Base-by-base conservation (phyloP, 2,797 vertebrate species). In the Esox lucius region DNA sequence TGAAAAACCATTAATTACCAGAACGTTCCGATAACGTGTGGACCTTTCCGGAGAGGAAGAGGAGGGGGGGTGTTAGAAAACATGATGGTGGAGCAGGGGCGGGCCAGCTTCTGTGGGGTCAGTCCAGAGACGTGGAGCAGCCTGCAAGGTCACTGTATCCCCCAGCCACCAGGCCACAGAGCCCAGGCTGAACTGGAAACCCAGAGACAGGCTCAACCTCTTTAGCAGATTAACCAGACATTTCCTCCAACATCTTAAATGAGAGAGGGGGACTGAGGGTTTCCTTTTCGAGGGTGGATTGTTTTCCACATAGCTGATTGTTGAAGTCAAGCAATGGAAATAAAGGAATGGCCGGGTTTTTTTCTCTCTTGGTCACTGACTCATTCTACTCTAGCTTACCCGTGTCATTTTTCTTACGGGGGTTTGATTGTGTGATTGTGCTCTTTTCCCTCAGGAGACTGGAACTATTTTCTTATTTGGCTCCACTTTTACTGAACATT, bases 401-500 rank as follows among this genome's bases (percentile, higher is more conserved):
- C n/a, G 59, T 62, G 59, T 62, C 1, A 62, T 28, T 62, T 62
- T 12, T 28, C 35, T 16, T 62, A 24, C 26, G 59, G 3, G 59
- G 59, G 59, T 39, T 39, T 39, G 35, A 39, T 39, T 39, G 35
- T 39, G 61, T 76, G 86, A 81, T 75, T 79, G 53, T 70, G 75
- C 64, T 22, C 51, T 70, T 16, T 90, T 87, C 87, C 86, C 80
- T 73, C 83, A 87, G 89, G 86, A 81, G 82, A 86, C 73, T 79
- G 76, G 1, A 72, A 9, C 91, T 84, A 73, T 83, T 91, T 88
- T 92, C 89, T 87, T 86, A 86, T 89, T 94, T 91, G 90, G 90
- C 88, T 91, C 87, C 79, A 76, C 76, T 83, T 81, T 82, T 84
- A 84, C 85, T 80, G 77, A 84, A 85, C 85, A 85, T 85, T 87